Evolutionary conservation across 2,113 vertebrate genomes (phyloP), one percentile per base, ranked within the genome.

Genomic region (Cranoglanis bouderius): DNA sequence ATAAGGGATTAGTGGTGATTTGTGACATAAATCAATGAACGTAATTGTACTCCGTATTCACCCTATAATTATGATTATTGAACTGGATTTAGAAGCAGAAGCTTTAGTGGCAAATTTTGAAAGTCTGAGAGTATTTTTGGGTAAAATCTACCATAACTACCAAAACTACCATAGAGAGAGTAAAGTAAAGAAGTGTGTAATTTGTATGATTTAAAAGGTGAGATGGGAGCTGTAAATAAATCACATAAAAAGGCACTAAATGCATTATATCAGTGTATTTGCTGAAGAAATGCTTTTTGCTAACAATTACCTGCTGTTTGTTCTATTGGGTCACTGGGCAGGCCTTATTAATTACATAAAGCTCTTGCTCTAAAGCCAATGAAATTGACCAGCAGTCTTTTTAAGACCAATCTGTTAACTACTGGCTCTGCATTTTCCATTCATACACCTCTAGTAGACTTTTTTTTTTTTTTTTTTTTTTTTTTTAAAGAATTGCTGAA

Each of bases 51-150:
- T 43, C 16, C 65, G 26, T 75, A 9, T 40, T 40, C 72, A 83
- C 59, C 65, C 53, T 78, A 29, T 81, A 53, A 18, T 82, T 88
- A 80, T 84, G 90, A 87, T 88, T 85, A 46, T 19, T 55, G 3
- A 55, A 67, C 57, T 46, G 29, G 63, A 53, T 86, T 85, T 63
- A 51, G n/a, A 80, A 67, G 90, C 91, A 91, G 92, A 91, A 87
- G 86, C 57, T 81, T 67, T n/a, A 21, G n/a, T 19, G 32, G 49
- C 32, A 6, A 61, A 83, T 86, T 91, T 92, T 90, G 81, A 90
- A 92, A 93, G 93, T 92, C 92, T 91, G 3, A 2, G 55, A 86
- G 35, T 86, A 92, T 91, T 92, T 89, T 0, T 82, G 91, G 94
- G 51, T 59, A 90, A 93, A 94, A 93, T 94, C 92, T n/a, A n/a